Evolutionary conservation across 2,888 invertebrate species (phyloP).

Genomic region (Sminthurides aquaticus): DNA sequence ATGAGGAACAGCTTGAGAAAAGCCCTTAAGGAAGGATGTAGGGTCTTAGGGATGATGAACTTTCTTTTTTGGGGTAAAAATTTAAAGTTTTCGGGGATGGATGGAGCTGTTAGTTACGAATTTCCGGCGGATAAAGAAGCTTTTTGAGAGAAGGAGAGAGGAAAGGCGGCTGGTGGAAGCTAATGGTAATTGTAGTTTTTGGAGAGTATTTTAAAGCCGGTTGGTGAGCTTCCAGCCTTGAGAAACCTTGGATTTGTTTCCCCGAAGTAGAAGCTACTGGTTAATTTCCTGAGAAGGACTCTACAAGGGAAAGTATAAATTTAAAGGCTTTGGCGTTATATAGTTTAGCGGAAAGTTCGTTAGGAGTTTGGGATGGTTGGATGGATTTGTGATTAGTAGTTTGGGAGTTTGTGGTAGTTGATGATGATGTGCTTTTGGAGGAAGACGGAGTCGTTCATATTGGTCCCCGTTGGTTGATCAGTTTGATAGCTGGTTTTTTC

Average conservation of each 20-base stretch:
- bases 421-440: background rate
- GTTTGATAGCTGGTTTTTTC: background rate
- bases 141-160: no score
- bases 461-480: background rate
- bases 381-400: background rate
- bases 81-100: background rate
- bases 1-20: no score
- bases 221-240: no score
- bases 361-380: background rate
- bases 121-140: background rate
- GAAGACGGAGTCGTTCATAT: background rate
- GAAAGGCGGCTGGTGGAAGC: no score
- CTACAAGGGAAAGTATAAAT: no score
- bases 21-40: no score
- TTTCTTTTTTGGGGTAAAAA: background rate
- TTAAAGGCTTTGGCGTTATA: no score
- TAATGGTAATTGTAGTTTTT: background rate
- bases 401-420: background rate
- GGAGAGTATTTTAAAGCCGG: background rate
- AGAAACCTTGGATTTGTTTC: no score
- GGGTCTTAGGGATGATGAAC: background rate
- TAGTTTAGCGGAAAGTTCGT: background rate
- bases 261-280: no score
- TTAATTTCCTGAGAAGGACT: no score
- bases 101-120: background rate